phyloP scores from a whole-genome alignment of 2,797 vertebrate genomes.

The Cottoperca gobio region DNA sequence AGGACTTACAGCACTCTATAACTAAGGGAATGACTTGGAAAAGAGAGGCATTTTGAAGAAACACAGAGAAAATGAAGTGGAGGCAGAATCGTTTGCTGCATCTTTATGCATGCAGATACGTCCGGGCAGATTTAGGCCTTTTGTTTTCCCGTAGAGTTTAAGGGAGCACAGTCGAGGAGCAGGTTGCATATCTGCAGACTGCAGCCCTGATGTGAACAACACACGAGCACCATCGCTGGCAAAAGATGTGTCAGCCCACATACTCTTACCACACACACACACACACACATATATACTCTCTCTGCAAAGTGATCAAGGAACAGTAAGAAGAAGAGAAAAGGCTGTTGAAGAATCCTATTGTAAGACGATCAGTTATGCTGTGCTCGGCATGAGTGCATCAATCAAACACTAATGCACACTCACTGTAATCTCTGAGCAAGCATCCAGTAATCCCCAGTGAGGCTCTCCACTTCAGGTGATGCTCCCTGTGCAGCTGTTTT shows the following conservation, averaged over 20 bases:
- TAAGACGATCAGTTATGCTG: conserved; percentile 58
- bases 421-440: conserved; percentile 73
- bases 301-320: conserved; percentile 55
- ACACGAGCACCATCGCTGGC: conserved; percentile 67
- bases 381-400: conserved; percentile 64
- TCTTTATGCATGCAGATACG: conserved; percentile 77
- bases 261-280: conserved; percentile 65
- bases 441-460: conserved; percentile 68
- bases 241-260: conserved; percentile 61
- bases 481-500: conserved; percentile 76
- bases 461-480: conserved; percentile 70
- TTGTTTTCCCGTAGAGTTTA: conserved; percentile 77
- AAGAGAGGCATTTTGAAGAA: conserved; percentile 32
- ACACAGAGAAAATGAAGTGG: conserved; percentile 44
- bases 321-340: conserved; percentile 46
- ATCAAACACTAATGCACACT: conserved; percentile 70
- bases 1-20: conserved; percentile 77
- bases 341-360: conserved; percentile 64
- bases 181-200: conserved; percentile 79
- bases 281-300: neutral
- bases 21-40: conserved; percentile 74
- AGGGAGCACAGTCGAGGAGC: conserved; percentile 72
- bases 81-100: conserved; percentile 60
- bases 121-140: conserved; percentile 81
- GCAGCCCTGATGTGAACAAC: conserved; percentile 70